These are phyloP conservation scores for Enteromius argenteus DNA, from an alignment of 2,797 vertebrate genomes.

Conservation along the genomic window DNA sequence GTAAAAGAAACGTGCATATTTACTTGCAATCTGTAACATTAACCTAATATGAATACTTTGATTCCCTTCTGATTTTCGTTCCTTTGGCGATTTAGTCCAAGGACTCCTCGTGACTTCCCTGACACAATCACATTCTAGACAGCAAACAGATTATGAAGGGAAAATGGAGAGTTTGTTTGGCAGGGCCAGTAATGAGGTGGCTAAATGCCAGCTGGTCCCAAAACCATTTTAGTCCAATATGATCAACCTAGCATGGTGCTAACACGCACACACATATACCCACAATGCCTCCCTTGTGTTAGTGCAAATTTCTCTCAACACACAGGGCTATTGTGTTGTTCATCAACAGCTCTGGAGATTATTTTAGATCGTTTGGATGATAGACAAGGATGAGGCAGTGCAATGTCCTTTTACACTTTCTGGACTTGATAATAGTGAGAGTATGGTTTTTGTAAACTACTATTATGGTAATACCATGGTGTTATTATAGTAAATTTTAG, in stretches of 20 bases:
- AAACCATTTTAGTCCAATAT: slow-evolving; percentile 66
- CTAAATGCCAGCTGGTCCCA: slow-evolving; percentile 64
- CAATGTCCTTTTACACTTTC: not conserved
- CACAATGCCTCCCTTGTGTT: slow-evolving; percentile 63
- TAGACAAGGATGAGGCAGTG: slow-evolving; percentile 32
- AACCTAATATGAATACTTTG: not conserved
- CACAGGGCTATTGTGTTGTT: slow-evolving; percentile 48
- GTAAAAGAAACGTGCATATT: not conserved
- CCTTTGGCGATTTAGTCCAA: slow-evolving; percentile 17
- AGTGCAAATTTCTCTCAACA: slow-evolving; percentile 32
- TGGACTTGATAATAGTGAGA: not conserved
- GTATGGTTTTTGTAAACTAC: not conserved
- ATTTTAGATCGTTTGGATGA: slow-evolving; percentile 36
- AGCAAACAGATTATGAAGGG: slow-evolving; percentile 47
- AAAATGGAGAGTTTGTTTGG: slow-evolving; percentile 51
- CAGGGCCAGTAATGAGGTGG: slow-evolving; percentile 72
- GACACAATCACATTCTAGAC: slow-evolving; percentile 44
- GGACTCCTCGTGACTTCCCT: slow-evolving; percentile 29
- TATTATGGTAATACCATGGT: not conserved
- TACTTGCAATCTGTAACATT: not conserved
- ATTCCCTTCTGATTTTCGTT: slow-evolving; percentile 18
- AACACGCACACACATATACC: slow-evolving; percentile 53
- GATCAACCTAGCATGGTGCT: slow-evolving; percentile 64
- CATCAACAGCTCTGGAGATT: slow-evolving; percentile 45
- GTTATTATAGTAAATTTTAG: not conserved